Conservation (phyloP, 2,888 invertebrate species). For the Drosophila fungiperda region DNA sequence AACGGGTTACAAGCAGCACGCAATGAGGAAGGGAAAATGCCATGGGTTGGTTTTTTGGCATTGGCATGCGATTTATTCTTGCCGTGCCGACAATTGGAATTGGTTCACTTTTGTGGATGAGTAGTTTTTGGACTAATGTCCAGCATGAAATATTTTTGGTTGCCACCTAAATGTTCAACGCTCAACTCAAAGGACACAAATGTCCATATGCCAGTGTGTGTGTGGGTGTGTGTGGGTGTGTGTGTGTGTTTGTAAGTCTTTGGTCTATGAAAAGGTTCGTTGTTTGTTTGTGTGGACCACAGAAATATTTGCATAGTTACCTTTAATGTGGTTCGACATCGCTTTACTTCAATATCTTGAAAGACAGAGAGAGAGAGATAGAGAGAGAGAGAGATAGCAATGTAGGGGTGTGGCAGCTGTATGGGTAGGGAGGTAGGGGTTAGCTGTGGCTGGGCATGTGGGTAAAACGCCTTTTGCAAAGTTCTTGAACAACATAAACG, state of each 20-base stretch:
- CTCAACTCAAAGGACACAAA: conserved; percentile 42
- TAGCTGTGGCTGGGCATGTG: conserved; percentile 8
- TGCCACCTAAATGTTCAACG: conserved; percentile 48
- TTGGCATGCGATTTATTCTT: neutral
- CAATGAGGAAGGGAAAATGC: conserved; percentile 3
- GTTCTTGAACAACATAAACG: conserved; percentile 71
- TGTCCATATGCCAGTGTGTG: conserved; percentile 1
- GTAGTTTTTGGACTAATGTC: conserved; percentile 68
- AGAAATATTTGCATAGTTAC: conserved; percentile 85
- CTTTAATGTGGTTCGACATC: conserved; percentile 83
- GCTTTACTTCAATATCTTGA: conserved; percentile 35
- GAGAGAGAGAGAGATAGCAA: neutral
- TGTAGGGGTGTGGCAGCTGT: neutral
- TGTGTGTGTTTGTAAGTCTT: conserved; percentile 22
- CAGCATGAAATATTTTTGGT: conserved; percentile 73
- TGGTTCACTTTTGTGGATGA: conserved; percentile 25
- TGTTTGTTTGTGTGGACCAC: conserved; percentile 78
- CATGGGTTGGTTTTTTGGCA: neutral
- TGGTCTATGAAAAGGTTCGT: conserved; percentile 49
- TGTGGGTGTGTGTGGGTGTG: neutral
- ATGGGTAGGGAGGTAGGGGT: neutral
- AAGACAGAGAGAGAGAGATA: neutral
- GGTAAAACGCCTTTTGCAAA: conserved; percentile 48
- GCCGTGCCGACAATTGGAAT: conserved; percentile 1
- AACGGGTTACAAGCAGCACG: conserved; percentile 25